A percentile compares a stretch with the other conserved stretches of the same genome.
phyloP scores from a whole-genome alignment of 2,888 invertebrate genomes.

The Selenia dentaria region DNA sequence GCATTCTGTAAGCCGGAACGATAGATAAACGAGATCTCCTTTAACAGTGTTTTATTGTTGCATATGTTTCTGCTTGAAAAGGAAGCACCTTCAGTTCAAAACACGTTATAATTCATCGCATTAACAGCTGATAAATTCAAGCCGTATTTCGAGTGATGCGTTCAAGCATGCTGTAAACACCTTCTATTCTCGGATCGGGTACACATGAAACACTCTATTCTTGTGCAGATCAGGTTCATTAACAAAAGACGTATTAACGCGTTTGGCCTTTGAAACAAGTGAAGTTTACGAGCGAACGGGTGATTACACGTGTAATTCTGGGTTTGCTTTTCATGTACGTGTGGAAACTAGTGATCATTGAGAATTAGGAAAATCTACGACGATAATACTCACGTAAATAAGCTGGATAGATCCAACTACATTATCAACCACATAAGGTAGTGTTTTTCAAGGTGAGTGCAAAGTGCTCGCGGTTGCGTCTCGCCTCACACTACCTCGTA shows the following conservation, averaged over 20 bases:
- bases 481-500: no score
- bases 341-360: no score
- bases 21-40: no score
- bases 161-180: slow-evolving; percentile 48
- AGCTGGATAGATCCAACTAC: no score
- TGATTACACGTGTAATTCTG: slow-evolving; percentile 24
- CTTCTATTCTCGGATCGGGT: slow-evolving; percentile 57
- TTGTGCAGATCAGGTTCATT: slow-evolving; percentile 61
- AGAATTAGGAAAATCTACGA: no score
- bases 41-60: no score
- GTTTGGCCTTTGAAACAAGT: slow-evolving; percentile 38
- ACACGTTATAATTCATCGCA: slow-evolving; percentile 36
- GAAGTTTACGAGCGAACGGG: slow-evolving; percentile 39
- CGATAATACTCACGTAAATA: no score
- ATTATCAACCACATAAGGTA: no score
- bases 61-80: background rate
- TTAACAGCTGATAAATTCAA: slow-evolving; percentile 64
- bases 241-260: slow-evolving; percentile 50
- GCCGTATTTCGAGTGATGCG: slow-evolving; percentile 36
- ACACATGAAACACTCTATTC: slow-evolving; percentile 60
- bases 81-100: slow-evolving; percentile 4
- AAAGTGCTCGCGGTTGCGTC: no score
- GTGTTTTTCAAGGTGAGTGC: no score
- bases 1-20: no score
- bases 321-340: background rate